Percentiles rank a stretch among this genome's conserved stretches.
Conservation (phyloP, 1,140 invertebrate genomes). For the Drosophila lini region DNA sequence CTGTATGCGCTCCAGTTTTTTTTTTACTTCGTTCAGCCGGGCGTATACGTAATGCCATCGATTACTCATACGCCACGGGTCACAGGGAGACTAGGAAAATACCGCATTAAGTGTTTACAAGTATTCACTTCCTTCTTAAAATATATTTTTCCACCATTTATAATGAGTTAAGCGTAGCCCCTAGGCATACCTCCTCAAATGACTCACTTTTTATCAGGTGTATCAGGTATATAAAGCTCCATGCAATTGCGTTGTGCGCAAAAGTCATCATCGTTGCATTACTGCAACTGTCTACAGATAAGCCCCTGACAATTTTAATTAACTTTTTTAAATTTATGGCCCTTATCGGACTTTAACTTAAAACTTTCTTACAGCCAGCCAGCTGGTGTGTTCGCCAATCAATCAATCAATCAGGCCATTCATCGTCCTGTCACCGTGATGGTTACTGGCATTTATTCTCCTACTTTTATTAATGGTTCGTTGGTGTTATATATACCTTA, state of each 20-base stretch:
- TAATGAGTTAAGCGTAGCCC: background rate
- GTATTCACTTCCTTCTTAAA: background rate
- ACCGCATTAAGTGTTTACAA: background rate
- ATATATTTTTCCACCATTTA: background rate
- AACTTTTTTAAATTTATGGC: constrained; percentile 12
- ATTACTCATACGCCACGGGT: constrained; percentile 38
- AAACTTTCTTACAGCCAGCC: constrained; percentile 14
- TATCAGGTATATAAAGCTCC: background rate
- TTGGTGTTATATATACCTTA: constrained; percentile 1
- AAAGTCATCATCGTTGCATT: constrained; percentile 15
- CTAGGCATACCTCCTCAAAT: background rate
- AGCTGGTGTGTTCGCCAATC: constrained; percentile 3
- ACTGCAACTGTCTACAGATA: constrained; percentile 17
- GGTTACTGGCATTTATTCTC: constrained; percentile 17
- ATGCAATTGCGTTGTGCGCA: constrained; percentile 23
- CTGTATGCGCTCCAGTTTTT: constrained; percentile 28
- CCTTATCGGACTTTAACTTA: constrained; percentile 15
- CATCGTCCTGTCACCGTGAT: constrained; percentile 19
- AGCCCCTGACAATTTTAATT: constrained; percentile 30
- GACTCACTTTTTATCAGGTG: constrained; percentile 3
- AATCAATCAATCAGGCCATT: constrained; percentile 23
- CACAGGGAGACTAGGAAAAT: background rate
- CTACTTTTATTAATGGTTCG: constrained; percentile 24
- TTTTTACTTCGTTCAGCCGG: background rate
- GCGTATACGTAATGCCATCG: constrained; percentile 35